phyloP scores from a whole-genome alignment of 1,140 invertebrate genomes.

The Glomeris maerens region DNA sequence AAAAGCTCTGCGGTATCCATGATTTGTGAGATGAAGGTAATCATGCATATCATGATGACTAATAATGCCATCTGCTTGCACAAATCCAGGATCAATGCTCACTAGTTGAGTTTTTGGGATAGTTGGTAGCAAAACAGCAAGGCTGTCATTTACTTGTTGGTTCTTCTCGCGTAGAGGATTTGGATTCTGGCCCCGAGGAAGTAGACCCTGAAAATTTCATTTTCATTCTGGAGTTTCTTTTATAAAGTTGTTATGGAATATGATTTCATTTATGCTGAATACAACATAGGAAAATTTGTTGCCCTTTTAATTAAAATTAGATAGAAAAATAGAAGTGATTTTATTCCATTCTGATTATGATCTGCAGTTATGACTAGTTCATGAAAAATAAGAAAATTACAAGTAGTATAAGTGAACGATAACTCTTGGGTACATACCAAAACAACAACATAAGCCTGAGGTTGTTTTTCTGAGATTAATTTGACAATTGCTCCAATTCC shows the following conservation, averaged over 20 bases:
- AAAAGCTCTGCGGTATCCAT: slow-evolving; percentile 67
- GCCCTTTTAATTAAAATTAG: too few relatives aligned
- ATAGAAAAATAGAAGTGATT: too few relatives aligned
- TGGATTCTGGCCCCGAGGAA: slow-evolving; percentile 66
- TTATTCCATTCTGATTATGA: not conserved
- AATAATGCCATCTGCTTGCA: slow-evolving; percentile 48
- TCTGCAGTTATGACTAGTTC: too few relatives aligned
- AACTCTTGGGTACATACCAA: slow-evolving; percentile 46
- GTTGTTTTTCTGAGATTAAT: slow-evolving; percentile 55
- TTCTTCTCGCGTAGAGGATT: slow-evolving; percentile 64
- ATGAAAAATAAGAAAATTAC: slow-evolving; percentile 15
- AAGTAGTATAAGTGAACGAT: not conserved
- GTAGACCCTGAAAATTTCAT: slow-evolving; percentile 58
- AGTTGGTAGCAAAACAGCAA: slow-evolving; percentile 44
- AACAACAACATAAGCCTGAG: slow-evolving; percentile 59
- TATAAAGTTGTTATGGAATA: too few relatives aligned
- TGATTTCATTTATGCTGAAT: too few relatives aligned
- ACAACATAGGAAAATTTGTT: too few relatives aligned
- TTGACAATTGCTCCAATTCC: slow-evolving; percentile 62
- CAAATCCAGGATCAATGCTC: slow-evolving; percentile 54
- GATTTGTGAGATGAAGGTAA: slow-evolving; percentile 67
- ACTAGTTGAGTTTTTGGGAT: slow-evolving; percentile 40
- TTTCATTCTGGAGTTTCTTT: too few relatives aligned
- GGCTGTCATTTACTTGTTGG: slow-evolving; percentile 50
- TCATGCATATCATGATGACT: slow-evolving; percentile 74